Conservation (phyloP, 2,888 invertebrate species). For the Epirrhoe alternata region DNA sequence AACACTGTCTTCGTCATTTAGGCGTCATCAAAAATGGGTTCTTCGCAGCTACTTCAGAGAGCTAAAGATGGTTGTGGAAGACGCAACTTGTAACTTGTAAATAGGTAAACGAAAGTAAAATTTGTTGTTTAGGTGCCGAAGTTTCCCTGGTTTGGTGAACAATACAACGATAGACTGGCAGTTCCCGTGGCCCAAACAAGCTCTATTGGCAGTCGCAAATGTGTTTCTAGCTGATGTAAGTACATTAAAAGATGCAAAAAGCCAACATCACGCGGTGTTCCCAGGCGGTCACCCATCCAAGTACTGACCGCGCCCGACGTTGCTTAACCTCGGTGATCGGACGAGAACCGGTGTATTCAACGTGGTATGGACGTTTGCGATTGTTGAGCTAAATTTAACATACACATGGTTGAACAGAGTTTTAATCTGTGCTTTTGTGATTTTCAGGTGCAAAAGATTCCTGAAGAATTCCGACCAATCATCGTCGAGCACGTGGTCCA, state of each 20-base stretch:
- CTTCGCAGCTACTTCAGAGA: too few relatives aligned
- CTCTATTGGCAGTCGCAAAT: constrained; percentile 93
- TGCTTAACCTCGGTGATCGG: constrained; percentile 80
- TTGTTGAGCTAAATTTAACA: background rate
- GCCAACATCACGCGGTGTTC: constrained; percentile 64
- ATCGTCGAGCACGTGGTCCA: constrained; percentile 94
- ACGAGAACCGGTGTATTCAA: constrained; percentile 66
- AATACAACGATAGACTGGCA: constrained; percentile 97
- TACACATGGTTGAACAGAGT: background rate
- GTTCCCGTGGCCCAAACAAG: constrained; percentile 97
- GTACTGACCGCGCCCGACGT: constrained; percentile 79
- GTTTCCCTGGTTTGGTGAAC: constrained; percentile 96
- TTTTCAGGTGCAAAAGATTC: constrained; percentile 86
- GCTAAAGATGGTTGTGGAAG: too few relatives aligned
- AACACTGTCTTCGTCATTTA: too few relatives aligned
- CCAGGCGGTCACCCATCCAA: constrained; percentile 69
- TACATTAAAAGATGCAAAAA: constrained; percentile 48
- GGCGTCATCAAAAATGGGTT: too few relatives aligned
- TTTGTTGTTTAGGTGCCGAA: constrained; percentile 86
- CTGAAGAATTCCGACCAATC: constrained; percentile 87
- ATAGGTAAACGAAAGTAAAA: background rate
- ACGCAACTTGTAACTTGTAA: too few relatives aligned
- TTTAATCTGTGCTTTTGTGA: background rate
- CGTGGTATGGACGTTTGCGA: constrained; percentile 44
- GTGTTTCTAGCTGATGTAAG: constrained; percentile 92